A percentile compares a stretch with the other conserved stretches of the same genome.
Evolutionary conservation across 2,888 invertebrate genomes (phyloP).

Genomic region (Trichopria drosophilae): DNA sequence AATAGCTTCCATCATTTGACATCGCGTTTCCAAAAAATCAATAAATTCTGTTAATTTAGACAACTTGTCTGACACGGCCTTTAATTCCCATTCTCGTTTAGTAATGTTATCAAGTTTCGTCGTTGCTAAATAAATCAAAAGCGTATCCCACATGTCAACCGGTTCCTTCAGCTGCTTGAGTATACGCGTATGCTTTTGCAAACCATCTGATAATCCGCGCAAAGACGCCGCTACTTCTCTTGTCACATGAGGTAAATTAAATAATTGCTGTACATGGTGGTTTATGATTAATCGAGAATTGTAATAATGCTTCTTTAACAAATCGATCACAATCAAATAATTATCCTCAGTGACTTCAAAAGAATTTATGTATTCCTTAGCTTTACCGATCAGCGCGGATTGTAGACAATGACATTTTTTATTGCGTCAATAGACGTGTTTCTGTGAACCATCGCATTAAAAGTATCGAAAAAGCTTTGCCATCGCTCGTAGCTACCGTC

Average conservation of each 20-base stretch:
- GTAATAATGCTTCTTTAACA: slow-evolving; percentile 18
- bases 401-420: slow-evolving; percentile 26
- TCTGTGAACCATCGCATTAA: slow-evolving; percentile 26
- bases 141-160: slow-evolving; percentile 9
- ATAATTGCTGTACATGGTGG: slow-evolving; percentile 18
- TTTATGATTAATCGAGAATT: slow-evolving; percentile 14
- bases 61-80: background rate
- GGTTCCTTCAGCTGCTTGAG: slow-evolving; percentile 12
- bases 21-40: background rate
- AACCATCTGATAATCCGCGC: slow-evolving; percentile 1
- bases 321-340: slow-evolving; percentile 16
- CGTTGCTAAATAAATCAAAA: too few relatives aligned
- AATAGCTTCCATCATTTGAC: background rate
- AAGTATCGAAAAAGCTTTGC: slow-evolving; percentile 25
- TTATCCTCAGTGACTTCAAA: slow-evolving; percentile 20
- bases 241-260: slow-evolving; percentile 15
- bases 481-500: slow-evolving; percentile 34
- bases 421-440: slow-evolving; percentile 20
- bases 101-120: too few relatives aligned
- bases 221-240: slow-evolving; percentile 19
- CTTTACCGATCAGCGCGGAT: slow-evolving; percentile 16
- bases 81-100: too few relatives aligned
- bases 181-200: slow-evolving; percentile 10
- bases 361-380: slow-evolving; percentile 13
- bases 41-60: background rate